phyloP scores from a whole-genome alignment of 2,113 vertebrate species.

The Eulemur rufifrons region DNA sequence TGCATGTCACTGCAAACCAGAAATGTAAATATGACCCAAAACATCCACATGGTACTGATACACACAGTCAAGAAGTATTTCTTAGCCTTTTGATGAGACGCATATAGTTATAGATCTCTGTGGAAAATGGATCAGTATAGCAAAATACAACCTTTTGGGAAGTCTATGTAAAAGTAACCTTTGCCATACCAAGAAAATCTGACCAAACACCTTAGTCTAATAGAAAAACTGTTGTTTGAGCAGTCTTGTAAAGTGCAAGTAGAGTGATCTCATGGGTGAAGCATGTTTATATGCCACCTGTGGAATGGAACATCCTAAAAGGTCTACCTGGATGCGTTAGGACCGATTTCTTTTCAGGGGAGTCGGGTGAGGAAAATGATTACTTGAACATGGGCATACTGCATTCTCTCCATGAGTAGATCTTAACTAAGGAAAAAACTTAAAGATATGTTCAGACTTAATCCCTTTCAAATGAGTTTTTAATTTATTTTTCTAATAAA shows the following conservation, averaged over 20 bases:
- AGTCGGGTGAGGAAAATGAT: not conserved
- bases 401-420: not conserved
- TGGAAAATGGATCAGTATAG: not conserved
- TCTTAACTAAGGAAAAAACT: not conserved
- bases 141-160: not conserved
- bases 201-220: not conserved
- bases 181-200: not conserved
- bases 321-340: not conserved
- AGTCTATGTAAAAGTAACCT: not conserved
- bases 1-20: not conserved
- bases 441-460: not conserved
- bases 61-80: not conserved
- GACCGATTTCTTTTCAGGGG: not conserved
- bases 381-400: not conserved
- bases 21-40: not conserved
- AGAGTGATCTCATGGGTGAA: not conserved
- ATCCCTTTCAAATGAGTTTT: not conserved
- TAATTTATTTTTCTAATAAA: conserved; percentile 34
- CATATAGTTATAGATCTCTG: conserved; percentile 13
- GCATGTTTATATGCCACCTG: not conserved
- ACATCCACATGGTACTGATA: not conserved
- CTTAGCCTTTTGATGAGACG: conserved; percentile 6
- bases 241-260: not conserved
- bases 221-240: not conserved
- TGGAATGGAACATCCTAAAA: not conserved